Percentiles rank a stretch among this genome's conserved stretches.
Conservation (phyloP, 2,888 invertebrate genomes). For the Latrodectus hesperus region DNA sequence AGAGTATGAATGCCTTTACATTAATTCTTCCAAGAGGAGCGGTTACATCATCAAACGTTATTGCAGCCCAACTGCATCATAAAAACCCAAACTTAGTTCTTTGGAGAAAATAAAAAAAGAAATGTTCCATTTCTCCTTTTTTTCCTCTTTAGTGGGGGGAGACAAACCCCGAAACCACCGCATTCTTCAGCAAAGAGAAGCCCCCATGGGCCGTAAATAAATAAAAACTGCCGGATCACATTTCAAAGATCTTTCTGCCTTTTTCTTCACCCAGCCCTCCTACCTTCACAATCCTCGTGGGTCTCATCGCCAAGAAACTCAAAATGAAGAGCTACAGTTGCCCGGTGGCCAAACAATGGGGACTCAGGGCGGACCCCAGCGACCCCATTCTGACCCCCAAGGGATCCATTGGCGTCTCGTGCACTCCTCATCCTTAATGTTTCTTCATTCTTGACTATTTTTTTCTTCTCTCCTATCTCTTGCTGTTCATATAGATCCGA, state of each 20-base stretch:
- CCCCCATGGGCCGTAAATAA: slow-evolving; percentile 33
- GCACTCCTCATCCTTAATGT: slow-evolving; percentile 41
- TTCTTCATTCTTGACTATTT: slow-evolving; percentile 24
- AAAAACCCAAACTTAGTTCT: not conserved
- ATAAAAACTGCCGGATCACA: slow-evolving; percentile 55
- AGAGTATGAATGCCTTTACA: not conserved
- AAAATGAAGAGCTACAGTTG: slow-evolving; percentile 61
- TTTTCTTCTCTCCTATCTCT: not conserved
- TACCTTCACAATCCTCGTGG: slow-evolving; percentile 4
- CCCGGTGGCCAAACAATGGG: slow-evolving; percentile 60
- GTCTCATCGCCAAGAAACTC: slow-evolving; percentile 27
- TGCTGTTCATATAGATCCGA: not conserved
- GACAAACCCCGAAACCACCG: not conserved
- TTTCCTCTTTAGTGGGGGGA: not conserved
- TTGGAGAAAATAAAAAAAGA: slow-evolving; percentile 6
- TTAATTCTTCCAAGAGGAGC: not conserved
- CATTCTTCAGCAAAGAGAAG: slow-evolving; percentile 15
- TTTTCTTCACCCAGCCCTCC: not conserved
- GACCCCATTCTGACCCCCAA: slow-evolving; percentile 26
- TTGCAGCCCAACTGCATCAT: not conserved
- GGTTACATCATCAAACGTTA: not conserved
- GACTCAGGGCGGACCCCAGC: slow-evolving; percentile 27
- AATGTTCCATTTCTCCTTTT: not conserved
- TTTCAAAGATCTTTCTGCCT: slow-evolving; percentile 43
- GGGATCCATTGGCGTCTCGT: slow-evolving; percentile 49